Conservation (phyloP, 2,113 vertebrate genomes). For the Clupea harengus region DNA sequence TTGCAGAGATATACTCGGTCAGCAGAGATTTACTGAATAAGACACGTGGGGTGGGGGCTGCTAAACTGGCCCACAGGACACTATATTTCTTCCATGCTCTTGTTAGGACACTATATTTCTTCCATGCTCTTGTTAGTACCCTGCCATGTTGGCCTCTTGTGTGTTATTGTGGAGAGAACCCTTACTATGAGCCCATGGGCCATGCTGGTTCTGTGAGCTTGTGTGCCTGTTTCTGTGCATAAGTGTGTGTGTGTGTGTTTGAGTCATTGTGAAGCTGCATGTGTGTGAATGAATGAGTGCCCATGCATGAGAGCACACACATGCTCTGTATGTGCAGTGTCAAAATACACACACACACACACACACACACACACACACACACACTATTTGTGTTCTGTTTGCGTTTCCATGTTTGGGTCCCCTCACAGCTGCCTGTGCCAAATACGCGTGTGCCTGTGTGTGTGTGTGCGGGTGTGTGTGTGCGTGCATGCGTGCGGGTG, state of each 20-base stretch:
- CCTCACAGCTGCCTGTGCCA: neutral
- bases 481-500: neutral
- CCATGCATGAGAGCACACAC: neutral
- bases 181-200: neutral
- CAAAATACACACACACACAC: too few species aligned
- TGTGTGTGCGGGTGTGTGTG: neutral
- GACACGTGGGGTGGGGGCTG: too few species aligned
- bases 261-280: neutral
- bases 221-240: neutral
- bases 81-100: too few species aligned
- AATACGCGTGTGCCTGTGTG: neutral
- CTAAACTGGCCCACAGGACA: too few species aligned
- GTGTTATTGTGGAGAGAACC: neutral
- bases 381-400: too few species aligned
- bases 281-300: neutral
- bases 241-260: conserved; percentile 2
- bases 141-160: neutral
- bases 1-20: too few species aligned
- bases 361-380: neutral
- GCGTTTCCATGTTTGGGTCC: too few species aligned
- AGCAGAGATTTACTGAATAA: too few species aligned
- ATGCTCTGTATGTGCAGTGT: too few species aligned
- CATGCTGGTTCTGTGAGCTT: neutral
- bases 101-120: too few species aligned
- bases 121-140: too few species aligned